These are phyloP conservation scores for Danio kyathit DNA, from an alignment of 2,797 vertebrate genomes.

Conservation along the genomic window DNA sequence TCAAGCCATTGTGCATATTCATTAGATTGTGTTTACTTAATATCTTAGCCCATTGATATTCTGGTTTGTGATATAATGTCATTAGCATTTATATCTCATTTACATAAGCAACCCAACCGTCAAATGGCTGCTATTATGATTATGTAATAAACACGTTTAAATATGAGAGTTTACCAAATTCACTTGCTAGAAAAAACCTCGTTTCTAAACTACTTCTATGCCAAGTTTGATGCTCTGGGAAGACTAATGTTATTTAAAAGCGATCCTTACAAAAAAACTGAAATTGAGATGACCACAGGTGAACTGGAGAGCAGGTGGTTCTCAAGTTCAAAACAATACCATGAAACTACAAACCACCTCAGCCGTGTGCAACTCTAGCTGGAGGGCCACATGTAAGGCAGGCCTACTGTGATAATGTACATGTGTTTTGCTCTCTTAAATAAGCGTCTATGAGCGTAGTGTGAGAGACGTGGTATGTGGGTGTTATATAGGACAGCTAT, in stretches of 20 bases:
- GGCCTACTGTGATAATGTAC: constrained; percentile 4
- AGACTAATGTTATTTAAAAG: constrained; percentile 5
- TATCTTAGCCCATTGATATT: background rate
- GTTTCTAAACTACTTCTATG: background rate
- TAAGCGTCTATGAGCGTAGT: constrained; percentile 16
- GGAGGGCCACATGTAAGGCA: constrained; percentile 14
- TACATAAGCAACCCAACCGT: constrained; percentile 28
- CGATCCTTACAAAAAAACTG: background rate
- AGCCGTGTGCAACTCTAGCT: background rate
- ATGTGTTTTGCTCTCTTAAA: background rate
- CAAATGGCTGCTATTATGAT: constrained; percentile 14
- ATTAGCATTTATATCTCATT: constrained; percentile 26
- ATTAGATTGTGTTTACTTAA: constrained; percentile 1
- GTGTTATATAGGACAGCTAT: constrained; percentile 62
- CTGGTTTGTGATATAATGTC: constrained; percentile 2
- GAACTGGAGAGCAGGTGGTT: constrained; percentile 11
- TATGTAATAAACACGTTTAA: constrained; percentile 5
- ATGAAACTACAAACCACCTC: background rate
- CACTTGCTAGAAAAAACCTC: background rate
- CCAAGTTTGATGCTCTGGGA: background rate
- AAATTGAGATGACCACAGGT: constrained; percentile 26
- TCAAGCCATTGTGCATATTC: background rate
- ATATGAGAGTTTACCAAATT: background rate
- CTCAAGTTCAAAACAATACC: constrained; percentile 17
- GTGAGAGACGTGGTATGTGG: constrained; percentile 46